Evolutionary conservation across 1,140 invertebrate genomes (phyloP).

Genomic region (Drosophila quadrilineata): DNA sequence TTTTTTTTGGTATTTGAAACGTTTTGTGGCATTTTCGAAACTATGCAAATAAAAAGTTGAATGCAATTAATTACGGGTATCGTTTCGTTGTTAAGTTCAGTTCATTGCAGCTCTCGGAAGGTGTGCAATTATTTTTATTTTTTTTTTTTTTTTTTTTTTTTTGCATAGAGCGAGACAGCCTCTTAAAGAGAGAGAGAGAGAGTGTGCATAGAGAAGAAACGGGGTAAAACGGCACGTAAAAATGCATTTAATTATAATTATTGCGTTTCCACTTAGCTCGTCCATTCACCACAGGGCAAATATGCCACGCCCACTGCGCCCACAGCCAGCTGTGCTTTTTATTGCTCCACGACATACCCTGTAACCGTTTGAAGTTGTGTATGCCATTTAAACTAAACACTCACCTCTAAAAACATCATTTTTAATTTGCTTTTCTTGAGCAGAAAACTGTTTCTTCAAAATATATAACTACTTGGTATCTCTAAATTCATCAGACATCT

Average conservation of each 20-base stretch:
- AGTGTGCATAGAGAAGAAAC: slow-evolving; percentile 2
- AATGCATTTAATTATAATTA: slow-evolving; percentile 80
- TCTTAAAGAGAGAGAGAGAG: no score
- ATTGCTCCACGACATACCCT: slow-evolving; percentile 20
- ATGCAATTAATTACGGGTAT: slow-evolving; percentile 6
- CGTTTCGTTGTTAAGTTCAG: slow-evolving; percentile 6
- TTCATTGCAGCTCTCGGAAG: slow-evolving; percentile 19
- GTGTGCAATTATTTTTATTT: slow-evolving; percentile 72
- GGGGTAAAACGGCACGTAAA: slow-evolving; percentile 70
- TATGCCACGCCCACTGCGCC: background rate
- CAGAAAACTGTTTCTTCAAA: no score
- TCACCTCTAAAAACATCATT: background rate
- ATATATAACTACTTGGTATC: background rate
- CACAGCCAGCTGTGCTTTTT: slow-evolving; percentile 8
- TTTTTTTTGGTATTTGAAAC: no score
- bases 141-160: no score
- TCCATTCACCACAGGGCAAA: slow-evolving; percentile 14
- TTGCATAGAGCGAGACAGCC: slow-evolving; percentile 53
- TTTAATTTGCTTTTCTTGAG: background rate
- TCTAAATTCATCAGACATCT: background rate
- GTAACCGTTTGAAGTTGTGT: background rate
- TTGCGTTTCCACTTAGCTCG: slow-evolving; percentile 54
- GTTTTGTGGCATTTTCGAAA: slow-evolving; percentile 1
- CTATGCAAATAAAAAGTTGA: slow-evolving; percentile 5
- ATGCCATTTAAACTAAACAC: background rate